Base-by-base conservation (phyloP, 2,113 vertebrate genomes). In the Microtus oregoni region DNA sequence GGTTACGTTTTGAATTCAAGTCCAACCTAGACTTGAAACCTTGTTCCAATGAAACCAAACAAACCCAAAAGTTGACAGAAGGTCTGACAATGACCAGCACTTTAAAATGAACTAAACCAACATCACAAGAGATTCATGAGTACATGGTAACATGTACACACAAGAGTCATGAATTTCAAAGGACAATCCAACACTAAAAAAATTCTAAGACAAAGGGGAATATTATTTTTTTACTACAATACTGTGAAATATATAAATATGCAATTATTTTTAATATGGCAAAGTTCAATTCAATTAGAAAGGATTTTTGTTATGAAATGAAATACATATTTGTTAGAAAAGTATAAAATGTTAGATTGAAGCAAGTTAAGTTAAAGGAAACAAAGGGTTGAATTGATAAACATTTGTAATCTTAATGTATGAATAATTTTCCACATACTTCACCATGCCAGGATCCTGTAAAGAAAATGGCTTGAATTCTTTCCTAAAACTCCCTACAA, bases 271-370 rank as follows among this genome's bases (percentile, higher is more conserved):
- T 93, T 38, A 4, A 63, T 22, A 47, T 3, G 9, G 75, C 78
- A 73, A 97, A 65, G 30, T 77, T 89, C 24, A 90, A 81, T 81
- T 89, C 24, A 88, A 86, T n/a, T 55, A 65, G 91, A 75, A 93
- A 70, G 35, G 6, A 50, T 58, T 81, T 44, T 10, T 24, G 68
- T 81, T 38, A 22, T 24, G 63, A 58, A 91, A 90, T 15, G 8
- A 90, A 78, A 89, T 70, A 15, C 1, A 55, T 0, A 75, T 79
- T 61, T 86, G 6, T 28, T 77, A 76, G 10, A 75, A 94, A 83
- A 52, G 30, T 38, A 89, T 30, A 55, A 63, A 24, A 22, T 55
- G 26, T 20, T 44, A n/a, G 7, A 58, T 28, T 35, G 30, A 90
- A 26, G 30, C 41, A 76, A 75, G 52, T 72, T 78, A 79, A 89